Base-by-base conservation (phyloP, 2,888 invertebrate genomes). In the Neoitamus cyanurus region DNA sequence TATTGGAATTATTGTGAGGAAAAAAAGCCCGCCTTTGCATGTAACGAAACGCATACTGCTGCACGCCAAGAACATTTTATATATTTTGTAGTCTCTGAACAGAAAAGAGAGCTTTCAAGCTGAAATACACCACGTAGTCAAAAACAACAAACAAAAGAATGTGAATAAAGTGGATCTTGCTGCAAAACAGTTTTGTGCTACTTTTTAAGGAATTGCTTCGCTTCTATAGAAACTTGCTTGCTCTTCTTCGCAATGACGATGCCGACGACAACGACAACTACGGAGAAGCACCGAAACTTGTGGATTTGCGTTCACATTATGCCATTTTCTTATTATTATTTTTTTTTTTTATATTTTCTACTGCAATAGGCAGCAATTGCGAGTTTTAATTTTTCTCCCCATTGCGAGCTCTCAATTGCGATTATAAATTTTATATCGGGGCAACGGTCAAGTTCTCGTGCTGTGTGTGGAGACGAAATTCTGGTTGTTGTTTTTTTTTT, bases 141-240 rank as follows among this genome's bases (percentile, higher is more conserved):
- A 58, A 58, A 58, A 58, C 20, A 25, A 58, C 58, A 9, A 25
- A 58, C 25, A 58, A 58, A 58, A 58, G 58, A 58, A 58, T 58
- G 58, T 20, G 58, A 58, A 58, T 58, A 9, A 58, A 58, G 58
- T 58, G 58, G 58, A 58, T 58, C 58, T 58, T 58, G 58, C 20
- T 58, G 58, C 25, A 58, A 58, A 58, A 58, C 58, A 58, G 58
- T 58, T 58, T 58, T 58, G 58, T 58, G 58, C 58, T 58, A 58
- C 58, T 58, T 58, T 58, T 58, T 58, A 58, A 58, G 58, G 20
- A 58, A 25, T 58, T 58, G 20, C 58, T 58, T 58, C 9, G 42
- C 42, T n/a, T 42, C 42, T 42, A 42, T 15, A 58, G 20, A 58
- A 58, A 6, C 15, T 37, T 7, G 13, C 37, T 37, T 3, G 37